Evolutionary conservation across 2,888 invertebrate species (phyloP), one percentile per base, ranked within the genome.

Genomic region (Entomobrya multifasciata): DNA sequence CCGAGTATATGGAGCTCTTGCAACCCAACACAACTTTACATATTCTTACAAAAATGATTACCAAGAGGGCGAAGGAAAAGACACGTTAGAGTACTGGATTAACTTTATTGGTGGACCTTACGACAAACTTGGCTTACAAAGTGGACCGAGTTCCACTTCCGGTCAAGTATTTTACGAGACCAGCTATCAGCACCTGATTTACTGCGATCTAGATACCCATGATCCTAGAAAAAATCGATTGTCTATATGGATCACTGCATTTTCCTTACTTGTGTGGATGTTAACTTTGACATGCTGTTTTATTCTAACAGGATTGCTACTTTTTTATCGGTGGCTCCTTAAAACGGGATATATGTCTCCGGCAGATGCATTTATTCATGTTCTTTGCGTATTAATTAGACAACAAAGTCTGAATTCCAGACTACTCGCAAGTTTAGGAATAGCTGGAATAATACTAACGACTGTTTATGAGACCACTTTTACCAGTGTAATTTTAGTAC

Each of bases 51-150:
- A 27, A 30, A 52, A 27, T n/a, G 76, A 47, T 55, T 76, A 55
- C 36, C 62, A 62, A 30, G 62, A 62, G 30, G 62, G 62, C 1
- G 62, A 62, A 17, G 62, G 62, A 4, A 30, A 55, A 52, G n/a
- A 76, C 55, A 27, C 30, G n/a, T 11, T 76, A 1, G 30, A 76
- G 3, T 76, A 47, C 25, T 76, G 76, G 76, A 8, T 76, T 17
- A 76, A 76, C 30, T 76, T 52, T 55, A 17, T 76, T n/a, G 76
- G 76, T 10, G 76, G 76, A 10, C 76, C 76, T 4, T 76, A 76
- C n/a, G n/a, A 76, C 76, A 76, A 76, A 76, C 0, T 76, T 27
- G 76, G 76, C 1, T 22, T 76, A 13, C 76, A 76, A 76, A 15
- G 13, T n/a, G 76, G 76, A 6, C 76, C 76, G 8, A 52, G 52